Evolutionary conservation across 2,113 vertebrate species (phyloP).

Genomic region (Chaenocephalus aceratus): DNA sequence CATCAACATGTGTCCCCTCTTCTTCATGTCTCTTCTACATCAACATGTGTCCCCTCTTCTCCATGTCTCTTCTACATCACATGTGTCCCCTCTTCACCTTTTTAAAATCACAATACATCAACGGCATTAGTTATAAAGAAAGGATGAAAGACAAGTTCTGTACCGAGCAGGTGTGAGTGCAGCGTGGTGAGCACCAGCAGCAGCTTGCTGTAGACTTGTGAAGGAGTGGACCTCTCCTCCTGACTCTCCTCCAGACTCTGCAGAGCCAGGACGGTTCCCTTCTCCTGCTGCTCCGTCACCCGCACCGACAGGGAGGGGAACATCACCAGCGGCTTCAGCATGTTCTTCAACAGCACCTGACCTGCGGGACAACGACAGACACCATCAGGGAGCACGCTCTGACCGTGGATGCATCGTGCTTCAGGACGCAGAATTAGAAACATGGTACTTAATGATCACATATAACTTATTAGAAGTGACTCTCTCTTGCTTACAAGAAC

Average conservation of each 20-base stretch:
- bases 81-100: too few relatives aligned
- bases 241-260: constrained; percentile 70
- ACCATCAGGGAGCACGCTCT: background rate
- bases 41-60: too few relatives aligned
- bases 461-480: too few relatives aligned
- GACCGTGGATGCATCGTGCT: background rate
- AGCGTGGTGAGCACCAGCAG: constrained; percentile 87
- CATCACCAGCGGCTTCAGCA: constrained; percentile 89
- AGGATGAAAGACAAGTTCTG: too few relatives aligned
- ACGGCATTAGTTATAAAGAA: too few relatives aligned
- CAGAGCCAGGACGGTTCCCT: constrained; percentile 81
- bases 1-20: too few relatives aligned
- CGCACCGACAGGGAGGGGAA: constrained; percentile 84
- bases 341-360: constrained; percentile 89
- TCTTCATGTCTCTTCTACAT: too few relatives aligned
- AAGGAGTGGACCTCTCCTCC: constrained; percentile 83
- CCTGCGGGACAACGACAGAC: constrained; percentile 76
- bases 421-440: too few relatives aligned
- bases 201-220: constrained; percentile 89
- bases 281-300: constrained; percentile 80
- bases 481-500: too few relatives aligned
- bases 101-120: too few relatives aligned
- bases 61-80: too few relatives aligned
- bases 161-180: constrained; percentile 89
- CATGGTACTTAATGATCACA: too few relatives aligned